Conservation (phyloP, 2,113 vertebrate genomes). For the Centropristis striata region DNA sequence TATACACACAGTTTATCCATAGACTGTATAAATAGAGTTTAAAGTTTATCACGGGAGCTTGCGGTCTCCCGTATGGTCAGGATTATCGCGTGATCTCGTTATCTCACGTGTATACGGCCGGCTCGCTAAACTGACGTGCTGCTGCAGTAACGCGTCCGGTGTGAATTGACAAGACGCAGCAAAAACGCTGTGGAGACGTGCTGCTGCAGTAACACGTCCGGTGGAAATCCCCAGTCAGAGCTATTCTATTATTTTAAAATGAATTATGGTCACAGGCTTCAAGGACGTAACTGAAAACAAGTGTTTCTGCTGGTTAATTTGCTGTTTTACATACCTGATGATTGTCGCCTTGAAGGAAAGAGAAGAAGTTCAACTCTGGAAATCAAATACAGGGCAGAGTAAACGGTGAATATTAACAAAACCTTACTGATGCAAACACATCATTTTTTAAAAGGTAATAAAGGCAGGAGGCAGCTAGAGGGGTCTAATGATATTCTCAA, state of each 20-base stretch:
- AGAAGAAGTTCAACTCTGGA: conserved; percentile 97
- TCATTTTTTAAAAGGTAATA: background rate
- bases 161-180: no score
- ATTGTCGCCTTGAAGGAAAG: conserved; percentile 99
- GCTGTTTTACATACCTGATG: conserved; percentile 91
- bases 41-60: no score
- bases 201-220: no score
- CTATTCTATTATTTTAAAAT: background rate
- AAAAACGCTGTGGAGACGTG: no score
- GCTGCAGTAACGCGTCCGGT: no score
- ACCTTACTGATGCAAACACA: background rate
- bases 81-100: no score
- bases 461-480: background rate
- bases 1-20: no score
- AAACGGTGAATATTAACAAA: conserved; percentile 1
- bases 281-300: conserved; percentile 1
- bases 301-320: background rate
- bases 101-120: no score
- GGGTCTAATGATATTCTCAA: background rate
- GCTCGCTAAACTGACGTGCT: no score
- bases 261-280: background rate
- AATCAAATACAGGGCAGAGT: conserved; percentile 60
- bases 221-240: no score
- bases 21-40: no score
- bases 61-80: no score